phyloP scores from a whole-genome alignment of 2,113 vertebrate species.

The Nesoenas mayeri region DNA sequence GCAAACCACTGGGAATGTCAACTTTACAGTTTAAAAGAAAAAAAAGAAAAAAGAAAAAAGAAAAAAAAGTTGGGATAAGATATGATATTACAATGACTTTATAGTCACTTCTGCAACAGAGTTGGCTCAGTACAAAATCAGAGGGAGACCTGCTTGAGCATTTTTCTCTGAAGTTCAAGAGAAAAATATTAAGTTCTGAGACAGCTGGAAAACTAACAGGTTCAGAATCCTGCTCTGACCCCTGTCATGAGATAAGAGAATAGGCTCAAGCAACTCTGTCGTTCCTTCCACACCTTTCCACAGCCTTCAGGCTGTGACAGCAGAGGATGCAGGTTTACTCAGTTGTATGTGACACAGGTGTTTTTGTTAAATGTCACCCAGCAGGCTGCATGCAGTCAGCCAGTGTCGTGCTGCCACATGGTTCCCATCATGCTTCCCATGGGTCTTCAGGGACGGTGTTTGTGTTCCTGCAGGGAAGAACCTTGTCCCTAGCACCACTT shows the following conservation, averaged over 20 bases:
- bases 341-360: rapidly evolving
- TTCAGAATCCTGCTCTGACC: neutral
- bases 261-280: neutral
- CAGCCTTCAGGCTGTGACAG: neutral
- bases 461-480: neutral
- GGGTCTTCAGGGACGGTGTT: neutral
- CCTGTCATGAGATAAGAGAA: neutral
- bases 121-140: neutral
- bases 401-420: rapidly evolving
- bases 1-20: neutral
- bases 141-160: neutral
- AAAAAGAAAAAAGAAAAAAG: neutral
- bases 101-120: neutral
- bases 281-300: neutral
- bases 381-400: neutral
- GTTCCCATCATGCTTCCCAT: rapidly evolving
- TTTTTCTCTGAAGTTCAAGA: neutral
- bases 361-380: rapidly evolving
- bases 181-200: neutral
- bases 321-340: neutral
- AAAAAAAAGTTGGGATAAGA: neutral
- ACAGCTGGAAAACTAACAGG: neutral
- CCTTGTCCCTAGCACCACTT: neutral
- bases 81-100: neutral
- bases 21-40: neutral